Conservation (phyloP, 2,888 invertebrate genomes). For the Heteromurus nitidus region DNA sequence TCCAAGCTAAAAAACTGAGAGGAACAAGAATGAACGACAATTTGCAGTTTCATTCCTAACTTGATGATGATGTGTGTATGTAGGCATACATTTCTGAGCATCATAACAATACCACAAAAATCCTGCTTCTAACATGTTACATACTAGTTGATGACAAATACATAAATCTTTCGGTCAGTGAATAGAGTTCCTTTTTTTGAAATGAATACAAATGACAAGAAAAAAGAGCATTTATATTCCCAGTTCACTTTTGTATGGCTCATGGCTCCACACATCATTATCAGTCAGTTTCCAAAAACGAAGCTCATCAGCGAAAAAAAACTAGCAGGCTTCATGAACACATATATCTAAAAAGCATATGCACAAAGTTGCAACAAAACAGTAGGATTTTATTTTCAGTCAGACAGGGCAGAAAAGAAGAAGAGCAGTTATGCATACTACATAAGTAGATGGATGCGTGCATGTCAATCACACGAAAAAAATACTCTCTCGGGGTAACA, state of each 20-base stretch:
- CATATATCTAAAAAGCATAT: too few relatives aligned
- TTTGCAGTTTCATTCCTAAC: conserved; percentile 59
- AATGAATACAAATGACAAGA: conserved; percentile 51
- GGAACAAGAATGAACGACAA: conserved; percentile 57
- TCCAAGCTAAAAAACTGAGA: background rate
- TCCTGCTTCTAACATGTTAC: conserved; percentile 20
- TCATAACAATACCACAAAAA: conserved; percentile 56
- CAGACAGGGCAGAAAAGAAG: conserved; percentile 35
- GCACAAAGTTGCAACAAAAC: conserved; percentile 8
- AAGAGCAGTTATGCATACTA: conserved; percentile 45
- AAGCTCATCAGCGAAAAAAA: conserved; percentile 5
- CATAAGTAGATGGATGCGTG: conserved; percentile 68
- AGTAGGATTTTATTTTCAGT: conserved; percentile 37
- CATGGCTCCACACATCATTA: conserved; percentile 29
- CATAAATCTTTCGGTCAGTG: conserved; percentile 57
- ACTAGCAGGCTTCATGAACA: too few relatives aligned
- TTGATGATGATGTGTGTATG: too few relatives aligned
- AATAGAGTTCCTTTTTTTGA: conserved; percentile 27
- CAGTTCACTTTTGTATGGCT: background rate
- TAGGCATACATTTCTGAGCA: too few relatives aligned
- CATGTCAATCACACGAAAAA: conserved; percentile 72
- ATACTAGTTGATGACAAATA: conserved; percentile 55
- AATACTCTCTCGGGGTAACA: conserved; percentile 22
- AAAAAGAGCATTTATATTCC: conserved; percentile 29
- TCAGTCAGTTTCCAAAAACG: conserved; percentile 45